Evolutionary conservation across 2,888 invertebrate genomes (phyloP).

Genomic region (Lamellibrachia columna): DNA sequence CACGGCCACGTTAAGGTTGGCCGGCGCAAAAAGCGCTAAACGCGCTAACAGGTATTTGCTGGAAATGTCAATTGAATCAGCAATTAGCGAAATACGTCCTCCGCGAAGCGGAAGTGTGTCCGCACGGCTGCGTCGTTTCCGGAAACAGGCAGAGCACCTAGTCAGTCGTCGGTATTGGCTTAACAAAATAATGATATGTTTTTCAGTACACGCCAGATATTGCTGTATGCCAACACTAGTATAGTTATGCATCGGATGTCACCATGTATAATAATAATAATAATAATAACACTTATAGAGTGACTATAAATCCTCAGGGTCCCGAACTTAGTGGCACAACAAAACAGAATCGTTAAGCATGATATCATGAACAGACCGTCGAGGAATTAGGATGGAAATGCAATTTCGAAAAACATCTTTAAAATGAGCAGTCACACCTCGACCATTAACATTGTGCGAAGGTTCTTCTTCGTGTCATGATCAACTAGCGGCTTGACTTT

Average conservation of each 20-base stretch:
- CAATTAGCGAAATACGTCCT: not conserved
- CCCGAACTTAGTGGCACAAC: too few species aligned
- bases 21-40: not conserved
- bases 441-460: not conserved
- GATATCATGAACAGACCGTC: too few species aligned
- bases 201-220: not conserved
- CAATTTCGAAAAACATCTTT: not conserved
- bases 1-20: not conserved
- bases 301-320: too few species aligned
- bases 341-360: too few species aligned
- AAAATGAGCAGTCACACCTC: not conserved
- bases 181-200: too few species aligned
- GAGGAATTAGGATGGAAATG: too few species aligned
- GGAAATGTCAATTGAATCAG: not conserved
- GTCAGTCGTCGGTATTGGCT: too few species aligned
- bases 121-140: not conserved
- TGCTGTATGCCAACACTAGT: not conserved
- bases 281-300: too few species aligned
- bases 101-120: not conserved
- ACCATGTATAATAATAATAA: too few species aligned
- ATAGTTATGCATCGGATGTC: not conserved
- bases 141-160: not conserved
- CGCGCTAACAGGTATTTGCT: slow-evolving; percentile 5
- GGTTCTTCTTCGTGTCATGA: not conserved
- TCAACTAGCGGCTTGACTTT: not conserved